Evolutionary conservation across 2,797 vertebrate species (phyloP).

Genomic region (Eulemur rubriventer): DNA sequence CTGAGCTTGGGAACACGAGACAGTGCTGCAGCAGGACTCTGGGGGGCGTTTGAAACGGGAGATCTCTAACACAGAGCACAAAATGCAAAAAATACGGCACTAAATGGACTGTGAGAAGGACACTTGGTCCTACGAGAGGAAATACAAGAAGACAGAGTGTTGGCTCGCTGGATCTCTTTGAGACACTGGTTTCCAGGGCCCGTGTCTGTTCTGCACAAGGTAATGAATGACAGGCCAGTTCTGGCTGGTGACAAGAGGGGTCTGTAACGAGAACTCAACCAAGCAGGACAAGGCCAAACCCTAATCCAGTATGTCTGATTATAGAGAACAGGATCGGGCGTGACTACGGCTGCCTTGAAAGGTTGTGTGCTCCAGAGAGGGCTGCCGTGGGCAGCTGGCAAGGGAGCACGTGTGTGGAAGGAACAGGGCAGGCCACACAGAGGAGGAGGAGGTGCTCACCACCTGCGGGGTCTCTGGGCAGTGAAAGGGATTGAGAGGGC

Average conservation of each 20-base stretch:
- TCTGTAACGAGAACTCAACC: too few relatives aligned
- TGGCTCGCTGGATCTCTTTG: neutral
- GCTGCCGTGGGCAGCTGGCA: too few relatives aligned
- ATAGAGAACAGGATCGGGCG: neutral
- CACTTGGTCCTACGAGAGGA: neutral
- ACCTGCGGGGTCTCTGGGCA: neutral
- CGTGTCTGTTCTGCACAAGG: too few relatives aligned
- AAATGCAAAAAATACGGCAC: neutral
- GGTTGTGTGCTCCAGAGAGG: neutral
- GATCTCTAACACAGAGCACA: neutral
- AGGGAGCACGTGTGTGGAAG: too few relatives aligned
- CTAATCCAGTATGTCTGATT: neutral
- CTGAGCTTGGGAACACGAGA: too few relatives aligned
- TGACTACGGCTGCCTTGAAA: neutral
- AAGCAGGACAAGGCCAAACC: neutral
- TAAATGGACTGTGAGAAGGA: neutral
- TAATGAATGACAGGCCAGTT: too few relatives aligned
- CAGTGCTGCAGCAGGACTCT: neutral
- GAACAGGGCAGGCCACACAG: accelerated
- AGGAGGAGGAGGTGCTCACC: neutral
- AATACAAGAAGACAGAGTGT: neutral
- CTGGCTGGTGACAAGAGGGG: too few relatives aligned
- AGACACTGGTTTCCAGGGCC: neutral
- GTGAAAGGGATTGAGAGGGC: accelerated
- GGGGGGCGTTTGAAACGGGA: neutral